Conservation (phyloP, 1,140 invertebrate species). For the Drosophila saltans region DNA sequence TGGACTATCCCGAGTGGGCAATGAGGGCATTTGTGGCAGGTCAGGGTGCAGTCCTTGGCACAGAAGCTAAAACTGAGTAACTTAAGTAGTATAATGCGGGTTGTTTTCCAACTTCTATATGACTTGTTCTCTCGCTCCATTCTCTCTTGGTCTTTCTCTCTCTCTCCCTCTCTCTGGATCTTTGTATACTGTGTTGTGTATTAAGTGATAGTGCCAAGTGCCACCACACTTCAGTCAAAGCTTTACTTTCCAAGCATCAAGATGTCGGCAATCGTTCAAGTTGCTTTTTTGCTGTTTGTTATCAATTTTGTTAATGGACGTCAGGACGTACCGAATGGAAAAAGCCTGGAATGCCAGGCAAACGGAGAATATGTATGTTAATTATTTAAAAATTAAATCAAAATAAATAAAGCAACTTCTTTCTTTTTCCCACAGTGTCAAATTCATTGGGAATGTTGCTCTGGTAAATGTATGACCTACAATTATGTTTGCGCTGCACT, state of each 20-base stretch:
- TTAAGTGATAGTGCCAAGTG: conserved; percentile 25
- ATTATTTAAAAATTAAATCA: background rate
- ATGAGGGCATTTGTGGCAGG: conserved; percentile 40
- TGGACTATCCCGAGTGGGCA: background rate
- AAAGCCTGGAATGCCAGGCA: conserved; percentile 28
- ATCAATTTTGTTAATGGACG: conserved; percentile 24
- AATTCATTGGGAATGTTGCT: conserved; percentile 70
- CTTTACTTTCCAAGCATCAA: conserved; percentile 41
- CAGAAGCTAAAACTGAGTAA: conserved; percentile 16
- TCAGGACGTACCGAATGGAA: background rate
- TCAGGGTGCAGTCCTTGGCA: conserved; percentile 59
- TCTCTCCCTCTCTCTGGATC: conserved; percentile 15
- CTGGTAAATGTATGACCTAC: conserved; percentile 72
- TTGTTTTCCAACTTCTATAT: conserved; percentile 1
- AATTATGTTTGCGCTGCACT: conserved; percentile 43
- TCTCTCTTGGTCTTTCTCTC: background rate
- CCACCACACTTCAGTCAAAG: conserved; percentile 42
- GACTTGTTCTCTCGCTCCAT: background rate
- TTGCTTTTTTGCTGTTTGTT: conserved; percentile 23
- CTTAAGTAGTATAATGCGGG: conserved; percentile 32
- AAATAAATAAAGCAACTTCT: background rate
- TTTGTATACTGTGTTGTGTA: conserved; percentile 8
- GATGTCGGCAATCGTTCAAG: conserved; percentile 38
- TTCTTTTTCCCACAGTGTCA: conserved; percentile 56
- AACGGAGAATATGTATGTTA: conserved; percentile 54